phyloP scores from a whole-genome alignment of 1,140 invertebrate genomes.

The Plectrocnemia conspersa region DNA sequence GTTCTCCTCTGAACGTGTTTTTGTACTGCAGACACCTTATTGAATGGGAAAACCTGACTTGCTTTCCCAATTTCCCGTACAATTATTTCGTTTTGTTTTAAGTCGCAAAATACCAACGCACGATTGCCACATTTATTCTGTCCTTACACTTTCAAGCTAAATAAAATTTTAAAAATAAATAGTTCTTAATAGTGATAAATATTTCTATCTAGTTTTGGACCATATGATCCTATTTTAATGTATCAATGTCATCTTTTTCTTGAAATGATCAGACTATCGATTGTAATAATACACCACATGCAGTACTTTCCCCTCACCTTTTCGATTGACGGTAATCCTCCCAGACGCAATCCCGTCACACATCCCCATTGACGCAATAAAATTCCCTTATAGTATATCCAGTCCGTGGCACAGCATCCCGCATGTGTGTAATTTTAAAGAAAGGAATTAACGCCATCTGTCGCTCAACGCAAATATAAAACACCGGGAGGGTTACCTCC shows the following conservation, averaged over 20 bases:
- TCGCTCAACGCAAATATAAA: slow-evolving; percentile 24
- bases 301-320: slow-evolving; percentile 5
- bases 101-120: slow-evolving; percentile 12
- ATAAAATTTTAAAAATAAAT: no score
- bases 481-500: slow-evolving; percentile 23
- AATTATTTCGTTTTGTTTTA: slow-evolving; percentile 20
- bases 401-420: slow-evolving; percentile 13
- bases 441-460: slow-evolving; percentile 36
- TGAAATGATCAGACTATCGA: no score
- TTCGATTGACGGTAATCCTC: slow-evolving; percentile 13
- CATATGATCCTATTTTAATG: no score
- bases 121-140: no score
- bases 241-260: no score
- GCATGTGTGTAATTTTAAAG: slow-evolving; percentile 35
- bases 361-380: slow-evolving; percentile 18
- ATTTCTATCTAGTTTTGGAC: no score
- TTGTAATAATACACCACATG: no score
- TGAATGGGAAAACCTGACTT: slow-evolving; percentile 29
- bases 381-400: slow-evolving; percentile 18
- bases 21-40: slow-evolving; percentile 23
- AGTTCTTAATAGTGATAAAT: no score
- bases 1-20: no score
- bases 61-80: slow-evolving; percentile 17
- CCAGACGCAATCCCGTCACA: neutral
- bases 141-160: no score